Evolutionary conservation across 2,888 invertebrate species (phyloP).

Genomic region (Falcaria lacertinaria): DNA sequence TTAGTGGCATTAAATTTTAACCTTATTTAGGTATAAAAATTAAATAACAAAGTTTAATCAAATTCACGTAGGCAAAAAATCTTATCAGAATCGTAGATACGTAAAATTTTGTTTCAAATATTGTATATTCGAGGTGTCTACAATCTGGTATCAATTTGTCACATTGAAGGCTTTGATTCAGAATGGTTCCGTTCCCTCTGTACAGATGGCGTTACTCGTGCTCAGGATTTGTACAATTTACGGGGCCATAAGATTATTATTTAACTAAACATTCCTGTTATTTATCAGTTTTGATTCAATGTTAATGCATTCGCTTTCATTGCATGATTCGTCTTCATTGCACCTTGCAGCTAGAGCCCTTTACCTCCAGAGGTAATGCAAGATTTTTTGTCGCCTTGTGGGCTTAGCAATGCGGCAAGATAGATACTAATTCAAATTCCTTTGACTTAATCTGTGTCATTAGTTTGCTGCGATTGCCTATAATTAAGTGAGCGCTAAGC

Average conservation of each 20-base stretch:
- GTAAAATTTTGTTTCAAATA: not conserved
- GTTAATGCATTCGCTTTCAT: too few species aligned
- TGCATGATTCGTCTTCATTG: conserved; percentile 7
- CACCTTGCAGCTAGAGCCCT: conserved; percentile 25
- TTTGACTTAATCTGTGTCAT: conserved; percentile 5
- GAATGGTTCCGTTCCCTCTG: conserved; percentile 12
- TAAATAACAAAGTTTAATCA: too few species aligned
- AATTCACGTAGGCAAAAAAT: too few species aligned
- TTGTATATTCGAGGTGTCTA: conserved; percentile 1
- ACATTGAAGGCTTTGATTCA: conserved; percentile 28
- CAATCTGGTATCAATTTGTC: conserved; percentile 21
- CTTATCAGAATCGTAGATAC: too few species aligned
- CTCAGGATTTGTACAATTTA: conserved; percentile 3
- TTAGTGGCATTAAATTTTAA: too few species aligned
- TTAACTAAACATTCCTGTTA: too few species aligned
- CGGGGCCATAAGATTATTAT: too few species aligned
- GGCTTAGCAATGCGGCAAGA: conserved; percentile 24
- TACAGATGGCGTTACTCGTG: conserved; percentile 7
- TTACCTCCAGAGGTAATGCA: conserved; percentile 30
- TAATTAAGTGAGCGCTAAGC: too few species aligned
- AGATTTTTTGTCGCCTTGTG: conserved; percentile 38
- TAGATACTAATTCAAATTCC: conserved; percentile 22
- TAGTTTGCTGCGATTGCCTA: too few species aligned
- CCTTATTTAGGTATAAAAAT: too few species aligned
- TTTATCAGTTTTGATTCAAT: too few species aligned